Conservation (phyloP, 64 coral and sea anemone species). For the Dendrophyllia cribrosa region DNA sequence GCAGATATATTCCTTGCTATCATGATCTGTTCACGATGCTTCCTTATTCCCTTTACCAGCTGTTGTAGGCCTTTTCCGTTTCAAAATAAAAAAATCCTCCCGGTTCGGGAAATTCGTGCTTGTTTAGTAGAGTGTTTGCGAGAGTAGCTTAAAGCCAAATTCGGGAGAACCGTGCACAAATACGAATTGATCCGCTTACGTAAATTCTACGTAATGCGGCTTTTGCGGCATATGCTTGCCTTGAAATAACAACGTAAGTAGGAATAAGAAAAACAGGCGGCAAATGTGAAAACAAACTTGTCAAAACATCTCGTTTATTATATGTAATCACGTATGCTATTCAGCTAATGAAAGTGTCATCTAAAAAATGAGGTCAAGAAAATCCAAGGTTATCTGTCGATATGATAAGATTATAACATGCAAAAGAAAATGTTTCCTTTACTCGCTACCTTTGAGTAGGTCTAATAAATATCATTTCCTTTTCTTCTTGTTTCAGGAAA, state of each 20-base stretch:
- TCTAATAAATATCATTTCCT: not conserved
- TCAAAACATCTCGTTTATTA: not conserved
- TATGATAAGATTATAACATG: not conserved
- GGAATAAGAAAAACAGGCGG: not conserved
- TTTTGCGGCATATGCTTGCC: not conserved
- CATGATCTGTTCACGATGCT: no score
- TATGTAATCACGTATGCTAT: not conserved
- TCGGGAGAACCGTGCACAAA: no score
- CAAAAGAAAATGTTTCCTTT: not conserved
- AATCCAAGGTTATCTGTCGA: not conserved
- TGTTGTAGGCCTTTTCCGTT: no score
- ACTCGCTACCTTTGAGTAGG: not conserved
- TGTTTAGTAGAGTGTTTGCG: no score
- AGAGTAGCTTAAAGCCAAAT: no score
- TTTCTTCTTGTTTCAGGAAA: not conserved
- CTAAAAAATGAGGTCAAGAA: no score
- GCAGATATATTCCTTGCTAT: no score
- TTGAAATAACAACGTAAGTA: no score
- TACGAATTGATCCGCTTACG: not conserved
- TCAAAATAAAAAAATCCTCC: no score
- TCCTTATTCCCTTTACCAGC: no score
- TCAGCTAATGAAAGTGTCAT: not conserved
- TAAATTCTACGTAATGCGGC: not conserved
- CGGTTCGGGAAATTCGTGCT: no score
- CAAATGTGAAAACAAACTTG: not conserved